Evolutionary conservation across 2,797 vertebrate species (phyloP).

Genomic region (Coranthus polyacanthus): DNA sequence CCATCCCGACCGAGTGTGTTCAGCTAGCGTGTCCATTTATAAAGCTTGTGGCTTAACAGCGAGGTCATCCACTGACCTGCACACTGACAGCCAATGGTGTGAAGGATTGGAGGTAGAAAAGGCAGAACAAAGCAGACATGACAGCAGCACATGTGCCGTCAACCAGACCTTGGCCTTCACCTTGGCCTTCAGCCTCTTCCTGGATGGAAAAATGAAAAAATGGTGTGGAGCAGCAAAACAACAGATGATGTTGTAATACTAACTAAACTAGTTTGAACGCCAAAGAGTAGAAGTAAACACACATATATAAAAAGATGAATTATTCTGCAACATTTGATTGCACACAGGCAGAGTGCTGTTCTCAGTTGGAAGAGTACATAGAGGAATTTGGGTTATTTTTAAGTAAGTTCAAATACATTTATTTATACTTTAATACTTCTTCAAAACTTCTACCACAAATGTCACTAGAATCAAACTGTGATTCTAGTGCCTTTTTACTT

Average conservation of each 20-base stretch:
- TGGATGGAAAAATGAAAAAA: conserved; percentile 24
- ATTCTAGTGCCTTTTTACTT: conserved; percentile 6
- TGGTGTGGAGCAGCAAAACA: conserved; percentile 8
- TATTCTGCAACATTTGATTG: too few species aligned
- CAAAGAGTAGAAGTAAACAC: too few species aligned
- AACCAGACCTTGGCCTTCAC: conserved; percentile 53
- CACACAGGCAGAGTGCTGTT: too few species aligned
- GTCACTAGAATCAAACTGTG: neutral
- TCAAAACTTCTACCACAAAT: too few species aligned
- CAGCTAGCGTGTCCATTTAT: conserved; percentile 72
- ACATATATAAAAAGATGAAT: too few species aligned
- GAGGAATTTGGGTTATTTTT: too few species aligned
- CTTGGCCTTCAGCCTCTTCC: conserved; percentile 32
- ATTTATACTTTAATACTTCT: too few species aligned
- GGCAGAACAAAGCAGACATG: conserved; percentile 71
- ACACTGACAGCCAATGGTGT: conserved; percentile 68
- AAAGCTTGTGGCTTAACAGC: conserved; percentile 75
- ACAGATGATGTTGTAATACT: too few species aligned
- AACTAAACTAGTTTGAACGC: too few species aligned
- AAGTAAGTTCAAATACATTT: too few species aligned
- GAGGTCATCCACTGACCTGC: conserved; percentile 70
- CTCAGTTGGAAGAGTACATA: too few species aligned
- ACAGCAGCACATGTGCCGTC: conserved; percentile 57
- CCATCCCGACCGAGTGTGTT: conserved; percentile 67
- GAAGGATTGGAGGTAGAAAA: conserved; percentile 66